Base-by-base conservation (phyloP, 2,888 invertebrate species). In the Exephanes ischioxanthus region DNA sequence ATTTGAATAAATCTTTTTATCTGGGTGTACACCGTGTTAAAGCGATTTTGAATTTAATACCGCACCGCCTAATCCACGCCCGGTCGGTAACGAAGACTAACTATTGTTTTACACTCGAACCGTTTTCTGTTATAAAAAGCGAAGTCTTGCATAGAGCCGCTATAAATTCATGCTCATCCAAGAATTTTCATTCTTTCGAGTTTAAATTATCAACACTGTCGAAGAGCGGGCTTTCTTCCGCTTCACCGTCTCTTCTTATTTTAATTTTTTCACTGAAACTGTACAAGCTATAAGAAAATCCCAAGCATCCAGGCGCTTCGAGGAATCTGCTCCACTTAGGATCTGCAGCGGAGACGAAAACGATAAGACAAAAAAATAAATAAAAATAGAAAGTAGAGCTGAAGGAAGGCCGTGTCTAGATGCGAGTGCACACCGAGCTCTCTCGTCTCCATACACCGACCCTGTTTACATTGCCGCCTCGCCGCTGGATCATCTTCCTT, bases 321-420 rank as follows among this genome's bases (percentile, higher is more conserved):
- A 41, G n/a, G 45, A 61, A 73, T 61, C 30, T 61, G 73, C 61
- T 45, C 61, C n/a, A 30, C 45, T 41, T 26, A 5, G n/a, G 30
- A 61, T 41, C 0, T 30, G 55, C 51, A 63, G 41, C n/a, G 7
- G 11, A 48, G 14, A 58, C 66, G 26, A 67, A 77, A 70, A 70
- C 48, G 22, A 45, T 14, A 73, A 73, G 22, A 37, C 16, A 3
- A 14, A 61, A 61, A 61, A 19, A 26, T 0, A 16, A 14, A 68
- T 45, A 30, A 41, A 70, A 33, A 70, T 53, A 55, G n/a, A 58
- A 19, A 67, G n/a, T 70, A 45, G 30, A 19, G 63, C 19, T 2
- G n/a, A 30, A 19, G 16, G 48, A 48, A 14, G 11, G 26, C 48
- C 63, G 61, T 14, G 14, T 45, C 48, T n/a, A 3, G 16, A n/a